A percentile compares a stretch with the other conserved stretches of the same genome.
These are phyloP conservation scores for Hystrix cristata DNA, from an alignment of 2,113 vertebrate genomes.

Conservation along the genomic window DNA sequence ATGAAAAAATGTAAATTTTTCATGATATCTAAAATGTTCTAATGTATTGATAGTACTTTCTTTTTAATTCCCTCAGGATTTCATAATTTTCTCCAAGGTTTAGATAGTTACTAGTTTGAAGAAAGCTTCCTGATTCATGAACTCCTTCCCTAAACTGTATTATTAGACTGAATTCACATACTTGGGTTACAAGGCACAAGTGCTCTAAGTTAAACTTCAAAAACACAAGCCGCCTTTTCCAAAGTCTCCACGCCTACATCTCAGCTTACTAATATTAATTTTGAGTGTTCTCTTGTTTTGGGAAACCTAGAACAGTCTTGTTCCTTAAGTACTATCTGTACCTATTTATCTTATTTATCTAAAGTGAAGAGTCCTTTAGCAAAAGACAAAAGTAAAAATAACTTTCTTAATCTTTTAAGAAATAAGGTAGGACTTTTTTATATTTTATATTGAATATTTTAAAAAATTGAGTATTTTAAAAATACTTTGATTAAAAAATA, in stretches of 20 bases:
- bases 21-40: neutral
- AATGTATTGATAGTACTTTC: neutral
- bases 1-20: neutral
- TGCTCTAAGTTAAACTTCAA: slow-evolving; percentile 41
- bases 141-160: neutral
- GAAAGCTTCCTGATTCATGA: neutral
- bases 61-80: slow-evolving; percentile 46
- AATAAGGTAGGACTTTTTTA: neutral
- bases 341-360: slow-evolving; percentile 54
- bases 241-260: neutral
- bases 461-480: slow-evolving; percentile 43
- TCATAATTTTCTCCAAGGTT: slow-evolving; percentile 22
- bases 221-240: slow-evolving; percentile 51
- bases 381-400: slow-evolving; percentile 45
- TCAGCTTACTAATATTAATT: slow-evolving; percentile 22
- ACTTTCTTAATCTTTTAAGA: slow-evolving; percentile 43
- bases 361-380: slow-evolving; percentile 22
- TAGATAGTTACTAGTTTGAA: slow-evolving; percentile 46
- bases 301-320: slow-evolving; percentile 5
- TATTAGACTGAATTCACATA: neutral
- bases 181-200: slow-evolving; percentile 38
- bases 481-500: slow-evolving; percentile 61
- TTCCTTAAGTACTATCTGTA: slow-evolving; percentile 51
- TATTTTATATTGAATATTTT: slow-evolving; percentile 17
- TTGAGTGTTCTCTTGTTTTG: slow-evolving; percentile 44